These are phyloP conservation scores for Drosophila ohnishii DNA, from an alignment of 1,140 invertebrate genomes.

Conservation along the genomic window DNA sequence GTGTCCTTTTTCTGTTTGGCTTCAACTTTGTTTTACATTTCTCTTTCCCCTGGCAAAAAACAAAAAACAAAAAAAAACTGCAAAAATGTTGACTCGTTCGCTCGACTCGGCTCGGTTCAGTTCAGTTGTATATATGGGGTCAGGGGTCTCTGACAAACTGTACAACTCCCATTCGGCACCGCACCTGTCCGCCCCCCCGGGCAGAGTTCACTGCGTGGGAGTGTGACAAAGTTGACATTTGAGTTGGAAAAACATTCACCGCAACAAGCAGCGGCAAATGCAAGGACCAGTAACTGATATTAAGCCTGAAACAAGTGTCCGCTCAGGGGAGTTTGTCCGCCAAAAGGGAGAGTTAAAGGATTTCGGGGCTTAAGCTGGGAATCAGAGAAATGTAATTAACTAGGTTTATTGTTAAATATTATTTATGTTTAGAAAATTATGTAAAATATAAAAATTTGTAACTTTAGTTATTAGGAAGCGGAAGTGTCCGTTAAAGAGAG, in stretches of 20 bases:
- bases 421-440: neutral
- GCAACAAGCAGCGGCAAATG: conserved; percentile 10
- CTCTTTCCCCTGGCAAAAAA: conserved; percentile 30
- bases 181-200: conserved; percentile 25
- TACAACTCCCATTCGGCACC: conserved; percentile 27
- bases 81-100: conserved; percentile 50
- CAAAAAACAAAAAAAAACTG: conserved; percentile 21
- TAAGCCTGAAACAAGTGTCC: conserved; percentile 33
- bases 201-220: conserved; percentile 49
- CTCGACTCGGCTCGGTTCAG: neutral
- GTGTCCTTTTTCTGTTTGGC: conserved; percentile 51
- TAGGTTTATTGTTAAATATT: neutral
- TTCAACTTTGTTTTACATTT: conserved; percentile 67
- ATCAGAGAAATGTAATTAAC: neutral
- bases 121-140: conserved; percentile 26
- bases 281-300: conserved; percentile 22
- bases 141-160: conserved; percentile 37
- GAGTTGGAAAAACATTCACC: conserved; percentile 47
- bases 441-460: neutral
- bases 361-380: neutral
- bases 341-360: neutral
- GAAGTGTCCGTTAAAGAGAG: neutral
- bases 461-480: neutral
- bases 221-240: conserved; percentile 70
- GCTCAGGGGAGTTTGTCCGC: conserved; percentile 24